A percentile compares a stretch with the other conserved stretches of the same genome.
Conservation (phyloP, 1,140 invertebrate genomes). For the Tribolium castaneum region DNA sequence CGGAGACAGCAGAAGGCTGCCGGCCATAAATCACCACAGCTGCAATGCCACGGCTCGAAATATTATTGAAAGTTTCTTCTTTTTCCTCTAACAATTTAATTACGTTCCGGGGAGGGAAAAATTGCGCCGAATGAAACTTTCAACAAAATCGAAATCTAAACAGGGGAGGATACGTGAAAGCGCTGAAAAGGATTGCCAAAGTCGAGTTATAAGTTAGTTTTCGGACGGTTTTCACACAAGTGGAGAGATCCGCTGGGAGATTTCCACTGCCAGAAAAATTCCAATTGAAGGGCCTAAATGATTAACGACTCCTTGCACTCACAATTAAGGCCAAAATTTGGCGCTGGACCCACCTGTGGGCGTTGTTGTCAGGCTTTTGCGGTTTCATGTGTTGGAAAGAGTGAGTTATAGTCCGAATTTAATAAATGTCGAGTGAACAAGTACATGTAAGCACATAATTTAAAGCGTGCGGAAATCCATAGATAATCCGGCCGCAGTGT, state of each 20-base stretch:
- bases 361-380: conserved; percentile 3
- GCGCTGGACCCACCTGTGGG: background rate
- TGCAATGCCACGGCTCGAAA: conserved; percentile 44
- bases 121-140: background rate
- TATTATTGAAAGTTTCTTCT: background rate
- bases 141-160: conserved; percentile 29
- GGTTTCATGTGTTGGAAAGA: background rate
- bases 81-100: conserved; percentile 26
- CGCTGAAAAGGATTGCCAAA: conserved; percentile 21
- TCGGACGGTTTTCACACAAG: conserved; percentile 11
- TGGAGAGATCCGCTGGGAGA: conserved; percentile 8
- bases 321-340: no score
- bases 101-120: conserved; percentile 10
- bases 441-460: conserved; percentile 23
- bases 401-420: conserved; percentile 27
- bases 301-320: no score
- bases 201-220: conserved; percentile 34
- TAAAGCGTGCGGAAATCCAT: conserved; percentile 13
- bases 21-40: conserved; percentile 60
- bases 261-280: background rate
- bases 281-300: no score
- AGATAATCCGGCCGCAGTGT: background rate
- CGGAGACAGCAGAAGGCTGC: conserved; percentile 60
- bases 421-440: conserved; percentile 22
- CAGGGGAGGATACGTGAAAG: conserved; percentile 7